Evolutionary conservation across 2,888 invertebrate species (phyloP).

Genomic region (Ellobium chinense): DNA sequence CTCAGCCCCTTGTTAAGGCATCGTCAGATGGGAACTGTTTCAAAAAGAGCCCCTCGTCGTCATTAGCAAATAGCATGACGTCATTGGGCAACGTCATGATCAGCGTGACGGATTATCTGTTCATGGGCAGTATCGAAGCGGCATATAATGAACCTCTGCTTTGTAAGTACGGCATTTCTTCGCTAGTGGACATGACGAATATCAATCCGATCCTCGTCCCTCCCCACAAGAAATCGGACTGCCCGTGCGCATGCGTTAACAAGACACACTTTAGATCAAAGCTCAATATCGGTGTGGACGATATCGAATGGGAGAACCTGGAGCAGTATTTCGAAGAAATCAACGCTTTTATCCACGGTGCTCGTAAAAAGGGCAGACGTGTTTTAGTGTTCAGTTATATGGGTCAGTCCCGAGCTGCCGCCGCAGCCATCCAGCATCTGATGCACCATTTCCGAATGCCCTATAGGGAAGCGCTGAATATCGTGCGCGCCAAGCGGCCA

Average conservation of each 20-base stretch:
- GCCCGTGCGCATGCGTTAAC: slow-evolving; percentile 69
- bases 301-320: slow-evolving; percentile 80
- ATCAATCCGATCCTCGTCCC: slow-evolving; percentile 55
- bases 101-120: slow-evolving; percentile 74
- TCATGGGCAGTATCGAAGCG: slow-evolving; percentile 79
- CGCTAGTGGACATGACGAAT: slow-evolving; percentile 79
- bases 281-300: slow-evolving; percentile 84
- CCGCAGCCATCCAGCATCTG: slow-evolving; percentile 72
- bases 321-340: slow-evolving; percentile 72
- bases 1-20: slow-evolving; percentile 28
- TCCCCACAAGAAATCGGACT: slow-evolving; percentile 61
- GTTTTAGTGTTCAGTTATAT: slow-evolving; percentile 71
- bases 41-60: background rate
- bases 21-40: slow-evolving; percentile 43
- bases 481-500: slow-evolving; percentile 66
- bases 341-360: slow-evolving; percentile 73
- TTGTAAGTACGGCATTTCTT: slow-evolving; percentile 79
- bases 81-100: slow-evolving; percentile 29
- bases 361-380: slow-evolving; percentile 61
- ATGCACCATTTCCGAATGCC: slow-evolving; percentile 65
- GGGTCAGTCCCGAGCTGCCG: slow-evolving; percentile 68
- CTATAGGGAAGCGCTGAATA: slow-evolving; percentile 64
- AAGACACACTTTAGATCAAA: slow-evolving; percentile 79
- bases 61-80: background rate
- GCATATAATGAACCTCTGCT: slow-evolving; percentile 79